Evolutionary conservation across 1,140 invertebrate species (phyloP), one percentile per base, ranked within the genome.

Genomic region (Pectinophora gossypiella): DNA sequence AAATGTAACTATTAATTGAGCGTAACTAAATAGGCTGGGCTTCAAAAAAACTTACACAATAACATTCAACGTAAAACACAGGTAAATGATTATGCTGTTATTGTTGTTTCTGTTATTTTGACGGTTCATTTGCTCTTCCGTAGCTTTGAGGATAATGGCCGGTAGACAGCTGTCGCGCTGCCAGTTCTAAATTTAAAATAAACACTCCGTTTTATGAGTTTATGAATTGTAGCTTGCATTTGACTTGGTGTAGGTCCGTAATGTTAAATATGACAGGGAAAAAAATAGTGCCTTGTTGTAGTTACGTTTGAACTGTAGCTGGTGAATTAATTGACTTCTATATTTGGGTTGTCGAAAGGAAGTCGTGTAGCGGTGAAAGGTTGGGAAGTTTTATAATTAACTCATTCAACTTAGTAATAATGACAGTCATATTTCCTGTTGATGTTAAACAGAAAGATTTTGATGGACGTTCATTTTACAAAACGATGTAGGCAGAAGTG

Each of bases 121-220:
- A 75, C 71, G 72, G 71, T 83, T 81, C 76, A 83, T 82, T 81
- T 76, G 68, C 64, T 68, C 63, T 69, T 77, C 64, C 68, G 64
- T 62, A 63, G 59, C 59, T 60, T 32, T 32, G 57, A 47, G 60
- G 59, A 61, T 76, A n/a, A n/a, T 79, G 70, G 76, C 69, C 63
- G 67, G 62, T 49, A 32, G 76, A 73, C 79, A 83, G 77, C 82
- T 85, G 82, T 79, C 79, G 76, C 27, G 27, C 54, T 70, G 76
- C 75, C 75, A 73, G 72, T 73, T 79, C 76, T 79, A 83, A 79
- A 83, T 80, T 76, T 76, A 80, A 85, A 82, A 82, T 73, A 77
- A 76, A 85, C 78, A 81, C 72, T 76, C 72, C 61, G 55, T 81
- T 75, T 78, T 73, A 76, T 75, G 64, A 60, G 59, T 57, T 71